phyloP scores from a whole-genome alignment of 1,140 invertebrate species.

The Caenorhabditis remanei region DNA sequence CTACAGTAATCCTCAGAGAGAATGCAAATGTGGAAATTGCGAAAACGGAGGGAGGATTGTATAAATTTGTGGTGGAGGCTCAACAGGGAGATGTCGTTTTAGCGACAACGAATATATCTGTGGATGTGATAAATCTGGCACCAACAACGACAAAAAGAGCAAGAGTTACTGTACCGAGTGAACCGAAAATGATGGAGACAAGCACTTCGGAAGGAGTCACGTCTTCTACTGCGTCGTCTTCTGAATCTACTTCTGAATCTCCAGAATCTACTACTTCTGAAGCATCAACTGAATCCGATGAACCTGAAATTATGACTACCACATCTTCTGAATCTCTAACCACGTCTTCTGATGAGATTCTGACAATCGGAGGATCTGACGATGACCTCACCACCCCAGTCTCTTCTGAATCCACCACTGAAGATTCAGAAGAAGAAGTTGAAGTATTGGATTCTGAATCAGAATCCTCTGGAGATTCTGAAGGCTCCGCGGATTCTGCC shows the following conservation, averaged over 20 bases:
- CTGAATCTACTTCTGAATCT: background rate
- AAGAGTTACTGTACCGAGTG: slow-evolving; percentile 6
- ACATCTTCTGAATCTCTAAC: background rate
- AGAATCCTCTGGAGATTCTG: background rate
- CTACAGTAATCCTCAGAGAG: background rate
- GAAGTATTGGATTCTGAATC: slow-evolving; percentile 15
- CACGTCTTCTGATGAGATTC: background rate
- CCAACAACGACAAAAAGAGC: slow-evolving; percentile 52
- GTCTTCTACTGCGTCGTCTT: too few relatives aligned
- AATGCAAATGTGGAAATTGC: background rate
- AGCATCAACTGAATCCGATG: background rate
- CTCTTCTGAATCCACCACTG: background rate
- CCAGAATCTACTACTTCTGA: background rate
- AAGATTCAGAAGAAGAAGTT: slow-evolving; percentile 34
- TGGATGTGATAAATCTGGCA: slow-evolving; percentile 37
- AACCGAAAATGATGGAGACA: background rate
- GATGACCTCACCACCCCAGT: slow-evolving; percentile 12
- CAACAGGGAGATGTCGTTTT: background rate
- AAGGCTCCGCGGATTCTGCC: background rate
- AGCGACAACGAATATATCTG: slow-evolving; percentile 35
- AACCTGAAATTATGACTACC: background rate
- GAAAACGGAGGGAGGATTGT: slow-evolving; percentile 40
- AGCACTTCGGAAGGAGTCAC: background rate
- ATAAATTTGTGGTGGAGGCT: slow-evolving; percentile 33
- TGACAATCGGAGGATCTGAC: slow-evolving; percentile 10